Conservation (phyloP, 2,888 invertebrate genomes). For the Bombylius discolor region DNA sequence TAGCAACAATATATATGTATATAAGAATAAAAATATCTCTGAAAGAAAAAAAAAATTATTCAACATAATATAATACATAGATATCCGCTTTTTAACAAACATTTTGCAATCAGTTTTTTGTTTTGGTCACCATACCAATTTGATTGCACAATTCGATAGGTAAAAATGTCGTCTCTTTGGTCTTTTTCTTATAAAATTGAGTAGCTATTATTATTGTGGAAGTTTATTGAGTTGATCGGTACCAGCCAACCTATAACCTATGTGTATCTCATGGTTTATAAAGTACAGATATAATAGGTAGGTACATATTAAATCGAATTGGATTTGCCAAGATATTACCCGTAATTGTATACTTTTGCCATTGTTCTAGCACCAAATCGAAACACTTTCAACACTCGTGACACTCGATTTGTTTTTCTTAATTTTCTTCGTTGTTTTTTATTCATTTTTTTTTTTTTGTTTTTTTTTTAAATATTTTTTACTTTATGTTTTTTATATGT, state of each 20-base stretch:
- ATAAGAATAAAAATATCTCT: no score
- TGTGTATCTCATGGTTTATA: background rate
- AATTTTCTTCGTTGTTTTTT: background rate
- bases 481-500: no score
- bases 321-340: background rate
- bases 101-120: no score
- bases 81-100: no score
- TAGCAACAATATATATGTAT: no score
- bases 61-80: no score
- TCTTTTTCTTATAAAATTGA: no score
- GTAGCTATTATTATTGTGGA: no score
- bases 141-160: slow-evolving; percentile 8
- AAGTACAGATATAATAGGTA: slow-evolving; percentile 1
- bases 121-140: background rate
- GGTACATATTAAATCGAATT: no score
- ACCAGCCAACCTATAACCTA: no score
- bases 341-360: slow-evolving; percentile 7
- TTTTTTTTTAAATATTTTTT: background rate
- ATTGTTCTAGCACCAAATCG: slow-evolving; percentile 5
- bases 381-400: slow-evolving; percentile 8
- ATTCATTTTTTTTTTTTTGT: background rate
- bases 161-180: background rate
- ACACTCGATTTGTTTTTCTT: background rate
- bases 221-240: no score
- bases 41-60: no score